Evolutionary conservation across 2,888 invertebrate genomes (phyloP), one percentile per base, ranked within the genome.

Genomic region (Hyposoter didymator): DNA sequence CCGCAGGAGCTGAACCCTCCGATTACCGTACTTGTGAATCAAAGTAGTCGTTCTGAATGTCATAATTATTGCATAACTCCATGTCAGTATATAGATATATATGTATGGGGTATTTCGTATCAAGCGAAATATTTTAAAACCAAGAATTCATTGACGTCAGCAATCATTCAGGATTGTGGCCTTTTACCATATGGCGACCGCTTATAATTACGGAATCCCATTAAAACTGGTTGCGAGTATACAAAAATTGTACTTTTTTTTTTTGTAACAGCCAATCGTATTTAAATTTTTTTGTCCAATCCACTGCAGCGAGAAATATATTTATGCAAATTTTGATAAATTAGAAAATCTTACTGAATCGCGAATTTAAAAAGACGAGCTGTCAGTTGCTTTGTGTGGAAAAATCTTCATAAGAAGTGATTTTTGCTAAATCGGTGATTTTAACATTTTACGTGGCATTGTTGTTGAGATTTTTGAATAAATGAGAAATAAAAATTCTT

Each of bases 1-100:
- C 55, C 39, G 69, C 22, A 76, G 28, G 45, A 35, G 47, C 59
- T 43, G 59, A 76, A 80, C 72, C 52, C 55, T 73, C 67, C 72
- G 79, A 81, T 80, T 73, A 84, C 69, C 67, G 72, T 80, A 55
- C 55, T 47, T 39, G 45, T 35, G 22, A 45, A 62, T 81, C 74
- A 45, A 66, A 74, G 66, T 52, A 78, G 80, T 73, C 67, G 64
- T 84, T 84, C 59, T 47, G 80, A 70, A 86, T 86, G 81, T 74
- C 86, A 78, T 74, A 81, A 84, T 84, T 75, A 78, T 86, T 86
- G 70, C 84, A 72, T 70, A 86, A 82, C 70, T 22, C 10, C 12
- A 22, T 70, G 47, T 55, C 59, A 55, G 22, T 22, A 43, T 45
- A 22, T 75, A 66, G n/a, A 39, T 64, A 75, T 22, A 35, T n/a